Percentiles rank a stretch among this genome's conserved stretches.
phyloP scores from a whole-genome alignment of 2,797 vertebrate genomes.

The Nannoperca australis region DNA sequence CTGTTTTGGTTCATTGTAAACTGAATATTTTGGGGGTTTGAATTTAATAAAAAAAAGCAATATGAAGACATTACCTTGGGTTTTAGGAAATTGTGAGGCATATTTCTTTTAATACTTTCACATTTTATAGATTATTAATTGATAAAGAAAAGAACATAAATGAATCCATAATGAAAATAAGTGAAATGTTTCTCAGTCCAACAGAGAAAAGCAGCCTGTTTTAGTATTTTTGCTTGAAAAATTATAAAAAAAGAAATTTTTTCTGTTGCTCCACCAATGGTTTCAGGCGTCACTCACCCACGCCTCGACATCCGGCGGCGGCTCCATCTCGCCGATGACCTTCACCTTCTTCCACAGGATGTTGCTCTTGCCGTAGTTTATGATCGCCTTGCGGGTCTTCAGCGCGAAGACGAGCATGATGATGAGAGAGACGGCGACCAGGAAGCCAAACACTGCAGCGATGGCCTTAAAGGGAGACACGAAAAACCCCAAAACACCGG shows the following conservation, averaged over 20 bases:
- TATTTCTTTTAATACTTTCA: not conserved
- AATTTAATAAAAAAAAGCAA: not conserved
- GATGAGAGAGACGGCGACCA: slow-evolving; percentile 87
- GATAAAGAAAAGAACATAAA: too few relatives aligned
- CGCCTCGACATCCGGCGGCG: slow-evolving; percentile 89
- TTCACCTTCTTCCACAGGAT: slow-evolving; percentile 90
- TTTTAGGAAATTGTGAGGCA: not conserved
- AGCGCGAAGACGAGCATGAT: slow-evolving; percentile 92
- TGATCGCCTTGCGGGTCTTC: slow-evolving; percentile 89
- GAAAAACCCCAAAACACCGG: not conserved
- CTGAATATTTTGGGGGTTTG: not conserved
- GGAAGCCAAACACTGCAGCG: slow-evolving; percentile 90
- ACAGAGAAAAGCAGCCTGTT: not conserved
- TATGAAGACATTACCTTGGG: not conserved
- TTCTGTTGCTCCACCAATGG: not conserved
- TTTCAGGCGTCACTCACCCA: slow-evolving; percentile 86
- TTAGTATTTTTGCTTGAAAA: not conserved
- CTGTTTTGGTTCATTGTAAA: not conserved
- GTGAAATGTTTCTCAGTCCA: not conserved
- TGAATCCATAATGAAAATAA: not conserved
- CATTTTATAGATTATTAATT: not conserved
- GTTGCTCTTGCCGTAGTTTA: slow-evolving; percentile 87
- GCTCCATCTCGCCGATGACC: slow-evolving; percentile 73
- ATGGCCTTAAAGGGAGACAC: slow-evolving; percentile 84
- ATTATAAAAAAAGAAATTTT: not conserved